Conservation (phyloP, 2,797 vertebrate genomes). For the Bothrops alternatus region DNA sequence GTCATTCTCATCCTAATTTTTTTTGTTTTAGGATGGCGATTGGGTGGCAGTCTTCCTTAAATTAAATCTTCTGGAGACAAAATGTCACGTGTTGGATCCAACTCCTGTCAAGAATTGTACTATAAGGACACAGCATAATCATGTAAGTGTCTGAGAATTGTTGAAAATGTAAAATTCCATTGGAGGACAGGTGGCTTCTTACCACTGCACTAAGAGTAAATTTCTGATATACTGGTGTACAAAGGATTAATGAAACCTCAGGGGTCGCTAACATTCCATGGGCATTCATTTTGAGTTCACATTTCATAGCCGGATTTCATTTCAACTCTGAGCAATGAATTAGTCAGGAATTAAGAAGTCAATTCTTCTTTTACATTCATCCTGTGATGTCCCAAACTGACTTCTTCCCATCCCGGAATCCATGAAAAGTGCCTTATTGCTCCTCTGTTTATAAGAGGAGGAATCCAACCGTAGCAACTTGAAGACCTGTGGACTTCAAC, state of each 20-base stretch:
- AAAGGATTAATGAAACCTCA: not conserved
- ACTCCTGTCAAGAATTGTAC: slow-evolving; percentile 62
- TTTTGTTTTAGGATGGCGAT: slow-evolving; percentile 53
- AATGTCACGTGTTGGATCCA: slow-evolving; percentile 60
- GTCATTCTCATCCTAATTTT: not conserved
- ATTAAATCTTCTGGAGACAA: slow-evolving; percentile 71
- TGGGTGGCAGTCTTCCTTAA: slow-evolving; percentile 52
- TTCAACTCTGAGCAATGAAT: not conserved
- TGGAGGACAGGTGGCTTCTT: not conserved
- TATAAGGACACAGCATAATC: slow-evolving; percentile 52
- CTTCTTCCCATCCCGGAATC: not conserved
- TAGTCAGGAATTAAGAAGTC: not conserved
- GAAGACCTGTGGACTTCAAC: not conserved
- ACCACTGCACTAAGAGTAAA: too few relatives aligned
- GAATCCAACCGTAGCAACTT: not conserved
- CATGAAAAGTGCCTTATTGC: not conserved
- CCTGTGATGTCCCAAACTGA: not conserved
- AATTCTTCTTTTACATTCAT: not conserved
- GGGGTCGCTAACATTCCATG: accelerated
- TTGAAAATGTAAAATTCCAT: not conserved
- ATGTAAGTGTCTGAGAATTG: slow-evolving; percentile 63
- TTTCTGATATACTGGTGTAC: not conserved
- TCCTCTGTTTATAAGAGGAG: not conserved
- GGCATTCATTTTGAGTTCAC: not conserved
- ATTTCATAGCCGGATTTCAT: not conserved